Conservation (phyloP, 2,113 vertebrate species). For the Beaufortia kweichowensis region DNA sequence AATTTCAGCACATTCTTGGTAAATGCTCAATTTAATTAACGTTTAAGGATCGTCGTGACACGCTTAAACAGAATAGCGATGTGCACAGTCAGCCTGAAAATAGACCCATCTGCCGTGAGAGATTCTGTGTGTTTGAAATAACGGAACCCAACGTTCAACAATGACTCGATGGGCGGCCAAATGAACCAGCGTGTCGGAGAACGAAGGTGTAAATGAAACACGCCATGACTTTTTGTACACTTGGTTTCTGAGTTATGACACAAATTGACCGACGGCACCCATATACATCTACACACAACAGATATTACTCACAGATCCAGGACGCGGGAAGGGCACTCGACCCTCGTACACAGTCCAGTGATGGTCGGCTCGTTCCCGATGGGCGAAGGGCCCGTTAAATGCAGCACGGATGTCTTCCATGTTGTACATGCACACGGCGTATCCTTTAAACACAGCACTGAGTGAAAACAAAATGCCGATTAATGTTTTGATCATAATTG, state of each 20-base stretch:
- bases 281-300: neutral
- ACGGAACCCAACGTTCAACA: slow-evolving; percentile 16
- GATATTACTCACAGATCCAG: slow-evolving; percentile 87
- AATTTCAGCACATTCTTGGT: neutral
- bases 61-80: slow-evolving; percentile 6
- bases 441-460: slow-evolving; percentile 88
- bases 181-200: neutral
- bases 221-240: neutral
- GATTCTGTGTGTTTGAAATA: neutral
- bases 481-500: neutral
- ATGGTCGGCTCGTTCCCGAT: slow-evolving; percentile 89
- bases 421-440: slow-evolving; percentile 91
- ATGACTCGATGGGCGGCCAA: neutral
- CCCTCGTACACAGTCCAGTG: slow-evolving; percentile 93
- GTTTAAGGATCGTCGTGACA: neutral
- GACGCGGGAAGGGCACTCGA: slow-evolving; percentile 92
- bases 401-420: slow-evolving; percentile 92
- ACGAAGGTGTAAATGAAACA: neutral
- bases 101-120: slow-evolving; percentile 4
- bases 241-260: slow-evolving; percentile 16
- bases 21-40: neutral
- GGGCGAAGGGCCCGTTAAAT: slow-evolving; percentile 93
- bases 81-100: slow-evolving; percentile 36
- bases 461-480: neutral
- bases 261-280: neutral